Base-by-base conservation (phyloP, 2,888 invertebrate species). In the Diogma glabrata region DNA sequence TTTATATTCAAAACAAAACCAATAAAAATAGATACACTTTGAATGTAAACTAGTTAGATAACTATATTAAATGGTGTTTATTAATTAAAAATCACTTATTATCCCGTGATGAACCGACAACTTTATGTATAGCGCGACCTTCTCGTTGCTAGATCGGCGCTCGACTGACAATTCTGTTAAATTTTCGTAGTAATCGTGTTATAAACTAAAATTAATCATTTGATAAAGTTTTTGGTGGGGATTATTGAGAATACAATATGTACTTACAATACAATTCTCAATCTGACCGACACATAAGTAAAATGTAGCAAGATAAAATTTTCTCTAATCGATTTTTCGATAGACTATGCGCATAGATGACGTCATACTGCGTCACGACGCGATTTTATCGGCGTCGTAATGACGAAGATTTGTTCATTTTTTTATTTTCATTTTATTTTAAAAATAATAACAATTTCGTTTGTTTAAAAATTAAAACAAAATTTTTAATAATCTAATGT, bases 101-200 rank as follows among this genome's bases (percentile, higher is more conserved):
- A 23, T 43, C 54, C 54, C 57, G 54, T 55, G 56, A 55, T 56
- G 56, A 54, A 57, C 54, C 53, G 53, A 49, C 19, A 52, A 54
- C 56, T 54, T 53, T 55, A 53, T 51, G 55, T 50, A 57, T 54
- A 57, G 60, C 63, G 63, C 61, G 67, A 67, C 67, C 66, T 68
- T 67, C 62, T 64, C 60, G 63, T 63, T 64, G 64, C 67, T 65
- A 58, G 65, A 65, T 66, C 68, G 64, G 65, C 65, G 66, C 67
- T 69, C 68, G 65, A 69, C 68, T 69, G 64, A 68, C 61, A 50
- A 50, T 26, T 40, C 43, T 54, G 50, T n/a, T n/a, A n/a, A 36
- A 51, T 52, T 47, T 43, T 43, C 43, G 43, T 43, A 22, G 20
- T 40, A 40, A 22, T 43, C 43, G 43, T 43, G 43, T 43, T 43